Evolutionary conservation across 2,113 vertebrate genomes (phyloP), one percentile per base, ranked within the genome.

Genomic region (Scartelaos histophorus): DNA sequence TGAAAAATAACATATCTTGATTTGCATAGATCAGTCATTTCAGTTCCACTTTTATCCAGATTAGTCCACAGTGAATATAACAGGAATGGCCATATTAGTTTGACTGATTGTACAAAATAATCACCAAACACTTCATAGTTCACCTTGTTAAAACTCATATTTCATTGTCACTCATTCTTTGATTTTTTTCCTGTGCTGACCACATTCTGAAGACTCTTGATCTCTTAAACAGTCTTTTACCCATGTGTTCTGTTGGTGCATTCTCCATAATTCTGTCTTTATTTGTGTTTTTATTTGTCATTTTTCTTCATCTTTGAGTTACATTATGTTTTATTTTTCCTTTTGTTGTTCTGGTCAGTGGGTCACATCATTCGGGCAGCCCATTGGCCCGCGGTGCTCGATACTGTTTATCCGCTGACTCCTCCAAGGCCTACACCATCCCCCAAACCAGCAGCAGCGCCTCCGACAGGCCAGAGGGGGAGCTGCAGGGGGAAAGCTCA

Each of bases 321-420:
- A 74, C 73, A 61, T 87, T 87, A 19, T 87, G 61, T 45, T 88
- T 67, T 79, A 66, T 76, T 76, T 62, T 61, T 69, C 76, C 85
- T 85, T 90, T 77, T 82, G 69, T 16, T 34, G 24, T 34, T 67
- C 73, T 78, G 88, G 85, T 71, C 90, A 97, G 95, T 84, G 96
- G 96, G 45, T 98, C 96, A 10, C 96, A 95, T 84, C 97, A 95
- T 85, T 96, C 95, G 70, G 95, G 94, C 90, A 98, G 96, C 87
- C 95, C 96, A 3, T 94, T 95, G 1, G 89, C 95, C 45, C 95
- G 95, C 68, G 94, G 94, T 69, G 94, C 95, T 73, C 94, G 96
- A 81, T 92, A 90, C 83, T 94, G 91, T 45, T 92, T 95, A 43
- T 97, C 95, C 19, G 91, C 97, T 83, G 96, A 98, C 90, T 94